Evolutionary conservation across 2,113 vertebrate genomes (phyloP).

Genomic region (Acanthisitta chloris): DNA sequence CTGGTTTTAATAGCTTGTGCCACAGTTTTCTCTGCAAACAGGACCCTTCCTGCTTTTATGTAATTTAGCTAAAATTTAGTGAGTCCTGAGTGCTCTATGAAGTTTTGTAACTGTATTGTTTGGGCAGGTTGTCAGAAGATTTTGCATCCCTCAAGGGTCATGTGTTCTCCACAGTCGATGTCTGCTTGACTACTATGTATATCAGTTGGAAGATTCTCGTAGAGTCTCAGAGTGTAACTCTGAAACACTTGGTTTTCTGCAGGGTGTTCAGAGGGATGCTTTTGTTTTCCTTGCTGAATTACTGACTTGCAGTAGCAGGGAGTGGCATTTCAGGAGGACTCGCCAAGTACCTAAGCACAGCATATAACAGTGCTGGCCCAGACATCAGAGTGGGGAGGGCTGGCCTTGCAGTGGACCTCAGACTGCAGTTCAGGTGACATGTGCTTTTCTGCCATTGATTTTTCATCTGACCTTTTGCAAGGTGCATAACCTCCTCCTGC

Average conservation of each 20-base stretch:
- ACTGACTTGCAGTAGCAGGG: accelerated
- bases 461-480: conserved; percentile 3
- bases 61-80: not conserved
- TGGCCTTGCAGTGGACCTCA: not conserved
- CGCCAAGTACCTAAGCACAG: accelerated
- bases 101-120: not conserved
- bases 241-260: accelerated
- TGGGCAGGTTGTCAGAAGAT: not conserved
- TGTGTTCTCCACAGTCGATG: not conserved
- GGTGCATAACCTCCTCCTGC: not conserved
- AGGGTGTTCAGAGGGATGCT: not conserved
- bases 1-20: not conserved
- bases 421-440: conserved; percentile 1
- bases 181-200: accelerated
- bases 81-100: accelerated
- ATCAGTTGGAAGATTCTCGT: not conserved
- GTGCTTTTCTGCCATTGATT: not conserved
- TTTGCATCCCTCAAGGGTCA: not conserved
- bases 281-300: not conserved
- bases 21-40: not conserved
- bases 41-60: not conserved
- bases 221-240: not conserved
- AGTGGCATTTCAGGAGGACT: not conserved
- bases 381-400: not conserved
- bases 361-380: accelerated